Percentiles rank a stretch among this genome's conserved stretches.
These are phyloP conservation scores for Pyrgilauda ruficollis DNA, from an alignment of 2,113 vertebrate species.

Conservation along the genomic window DNA sequence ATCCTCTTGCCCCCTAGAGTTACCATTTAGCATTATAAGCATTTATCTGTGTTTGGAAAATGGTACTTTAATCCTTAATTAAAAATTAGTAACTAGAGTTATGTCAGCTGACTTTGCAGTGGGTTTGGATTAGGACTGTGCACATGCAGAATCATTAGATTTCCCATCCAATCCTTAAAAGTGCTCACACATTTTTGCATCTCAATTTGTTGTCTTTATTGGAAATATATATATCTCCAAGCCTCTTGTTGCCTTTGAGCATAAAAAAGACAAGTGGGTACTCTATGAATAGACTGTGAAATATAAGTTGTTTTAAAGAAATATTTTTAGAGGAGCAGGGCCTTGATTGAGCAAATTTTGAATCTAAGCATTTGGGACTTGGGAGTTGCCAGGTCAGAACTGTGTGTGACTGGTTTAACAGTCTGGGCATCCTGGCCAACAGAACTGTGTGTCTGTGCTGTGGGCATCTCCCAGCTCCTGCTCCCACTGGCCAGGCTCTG, in stretches of 20 bases:
- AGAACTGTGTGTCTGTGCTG: neutral
- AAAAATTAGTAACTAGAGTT: neutral
- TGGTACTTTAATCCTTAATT: neutral
- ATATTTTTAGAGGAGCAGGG: neutral
- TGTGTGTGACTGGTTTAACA: neutral
- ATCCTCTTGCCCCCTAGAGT: neutral
- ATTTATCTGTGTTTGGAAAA: neutral
- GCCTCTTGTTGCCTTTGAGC: neutral
- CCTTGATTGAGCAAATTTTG: neutral
- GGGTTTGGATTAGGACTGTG: neutral
- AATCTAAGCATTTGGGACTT: neutral
- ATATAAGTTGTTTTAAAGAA: neutral
- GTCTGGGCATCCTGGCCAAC: neutral
- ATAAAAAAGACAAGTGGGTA: neutral
- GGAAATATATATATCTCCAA: neutral
- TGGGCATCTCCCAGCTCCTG: neutral
- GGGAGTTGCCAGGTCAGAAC: neutral
- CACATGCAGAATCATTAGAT: neutral
- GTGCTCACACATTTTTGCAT: neutral
- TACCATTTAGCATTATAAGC: neutral
- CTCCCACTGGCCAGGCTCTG: neutral
- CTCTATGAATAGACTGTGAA: neutral
- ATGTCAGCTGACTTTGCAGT: neutral
- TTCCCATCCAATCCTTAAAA: neutral
- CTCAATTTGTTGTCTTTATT: neutral